Base-by-base conservation (phyloP, 2,888 invertebrate species). In the Autographa pulchrina region DNA sequence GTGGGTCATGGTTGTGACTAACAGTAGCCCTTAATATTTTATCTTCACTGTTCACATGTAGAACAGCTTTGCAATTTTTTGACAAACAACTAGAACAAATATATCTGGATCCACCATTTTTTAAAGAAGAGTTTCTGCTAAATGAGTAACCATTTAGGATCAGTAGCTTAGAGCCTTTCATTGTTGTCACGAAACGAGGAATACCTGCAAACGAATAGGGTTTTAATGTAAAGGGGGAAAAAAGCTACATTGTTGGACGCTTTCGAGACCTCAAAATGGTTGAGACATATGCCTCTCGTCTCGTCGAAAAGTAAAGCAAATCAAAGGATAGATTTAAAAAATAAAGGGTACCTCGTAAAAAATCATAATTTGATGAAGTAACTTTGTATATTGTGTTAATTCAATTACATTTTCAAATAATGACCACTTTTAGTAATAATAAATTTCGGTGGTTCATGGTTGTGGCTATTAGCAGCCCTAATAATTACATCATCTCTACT, bases 1-100 rank as follows among this genome's bases (percentile, higher is more conserved):
- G 80, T 0, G 86, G 85, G 4, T 74, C 75, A 56, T 93, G 92
- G 38, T 85, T 88, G 63, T 92, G 92, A 0, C 32, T 61, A 0
- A 77, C 65, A n/a, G 48, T 7, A n/a, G 75, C 72, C 65, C 79
- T 85, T 0, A 88, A 48, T 16, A 92, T 88, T 18, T 74, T 62
- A 9, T 87, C 77, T 6, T 77, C 67, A 0, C 74, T 79, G 0
- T 85, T 81, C 25, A 92, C 41, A 32, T 90, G 87, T 0, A 89
- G 66, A 54, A 82, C 85, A 0, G 92, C 91, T 20, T 81, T 83
- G 71, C 91, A 92, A 13, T 76, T 72, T 61, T 84, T 86, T 13
- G 85, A 82, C 4, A 74, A 20, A 5, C 82, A 65, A 6, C 73
- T 87, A 18, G 90, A 90, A 69, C 90, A 91, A 13, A 84, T 78